phyloP scores from a whole-genome alignment of 1,140 invertebrate genomes.

The Lasioglossum baleicum region DNA sequence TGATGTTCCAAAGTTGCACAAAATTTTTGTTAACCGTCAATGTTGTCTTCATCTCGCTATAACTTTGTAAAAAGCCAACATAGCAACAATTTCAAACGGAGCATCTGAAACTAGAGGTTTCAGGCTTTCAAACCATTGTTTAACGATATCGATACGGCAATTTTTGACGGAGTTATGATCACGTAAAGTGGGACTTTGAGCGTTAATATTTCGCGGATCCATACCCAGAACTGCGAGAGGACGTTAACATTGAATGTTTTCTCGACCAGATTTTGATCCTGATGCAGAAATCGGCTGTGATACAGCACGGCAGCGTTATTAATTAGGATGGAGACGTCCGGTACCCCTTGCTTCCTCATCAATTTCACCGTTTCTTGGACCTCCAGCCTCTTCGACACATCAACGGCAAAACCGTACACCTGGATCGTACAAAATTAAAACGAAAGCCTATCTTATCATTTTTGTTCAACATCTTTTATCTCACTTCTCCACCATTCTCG shows the following conservation, averaged over 20 bases:
- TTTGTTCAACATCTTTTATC: neutral
- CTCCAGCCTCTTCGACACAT: conserved; percentile 69
- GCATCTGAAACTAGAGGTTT: too few species aligned
- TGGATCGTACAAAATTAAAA: conserved; percentile 28
- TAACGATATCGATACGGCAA: too few species aligned
- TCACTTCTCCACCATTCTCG: conserved; percentile 70
- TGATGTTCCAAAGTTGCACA: too few species aligned
- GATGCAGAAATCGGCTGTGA: conserved; percentile 58
- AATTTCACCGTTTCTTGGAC: conserved; percentile 64
- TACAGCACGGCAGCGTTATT: conserved; percentile 71
- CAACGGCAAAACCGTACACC: conserved; percentile 71
- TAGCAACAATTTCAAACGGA: too few species aligned
- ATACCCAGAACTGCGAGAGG: conserved; percentile 72
- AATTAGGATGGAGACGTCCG: conserved; percentile 71
- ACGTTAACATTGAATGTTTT: conserved; percentile 68
- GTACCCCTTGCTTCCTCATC: conserved; percentile 66
- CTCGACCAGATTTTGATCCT: conserved; percentile 62
- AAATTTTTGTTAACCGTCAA: too few species aligned
- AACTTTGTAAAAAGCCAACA: too few species aligned
- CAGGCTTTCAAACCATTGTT: too few species aligned
- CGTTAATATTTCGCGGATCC: neutral
- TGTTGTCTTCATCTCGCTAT: too few species aligned
- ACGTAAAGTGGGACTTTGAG: too few species aligned
- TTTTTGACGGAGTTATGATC: too few species aligned
- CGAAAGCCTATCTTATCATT: neutral